These are phyloP conservation scores for Periophthalmus modestus DNA, from an alignment of 2,113 vertebrate species.

Conservation along the genomic window DNA sequence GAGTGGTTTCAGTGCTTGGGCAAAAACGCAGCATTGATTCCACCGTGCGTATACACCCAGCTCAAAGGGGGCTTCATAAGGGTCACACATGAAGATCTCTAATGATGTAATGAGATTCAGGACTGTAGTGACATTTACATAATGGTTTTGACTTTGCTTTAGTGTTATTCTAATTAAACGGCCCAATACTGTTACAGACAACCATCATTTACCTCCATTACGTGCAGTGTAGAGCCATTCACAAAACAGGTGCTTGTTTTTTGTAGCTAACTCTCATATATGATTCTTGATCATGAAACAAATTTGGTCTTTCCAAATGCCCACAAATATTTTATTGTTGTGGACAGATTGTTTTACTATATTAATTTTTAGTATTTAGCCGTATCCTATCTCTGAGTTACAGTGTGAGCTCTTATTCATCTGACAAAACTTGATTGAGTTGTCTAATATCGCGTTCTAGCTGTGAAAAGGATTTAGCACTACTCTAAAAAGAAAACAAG, in stretches of 20 bases:
- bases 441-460: conserved; percentile 7
- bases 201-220: background rate
- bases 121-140: background rate
- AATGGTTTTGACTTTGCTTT: background rate
- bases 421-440: background rate
- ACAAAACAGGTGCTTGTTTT: background rate
- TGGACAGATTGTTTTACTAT: background rate
- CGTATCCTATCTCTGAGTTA: background rate
- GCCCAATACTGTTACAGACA: background rate
- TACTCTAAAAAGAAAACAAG: conserved; percentile 38
- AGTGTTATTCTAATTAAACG: background rate
- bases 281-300: background rate
- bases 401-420: background rate
- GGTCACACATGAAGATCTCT: background rate
- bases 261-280: background rate
- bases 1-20: background rate
- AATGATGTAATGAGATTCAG: background rate
- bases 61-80: background rate
- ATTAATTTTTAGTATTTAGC: background rate
- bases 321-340: background rate
- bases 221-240: background rate
- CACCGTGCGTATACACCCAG: background rate
- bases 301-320: background rate
- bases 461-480: conserved; percentile 20
- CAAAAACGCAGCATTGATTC: background rate